These are phyloP conservation scores for Daktulosphaira vitifoliae DNA, from an alignment of 1,140 invertebrate species.

Conservation along the genomic window DNA sequence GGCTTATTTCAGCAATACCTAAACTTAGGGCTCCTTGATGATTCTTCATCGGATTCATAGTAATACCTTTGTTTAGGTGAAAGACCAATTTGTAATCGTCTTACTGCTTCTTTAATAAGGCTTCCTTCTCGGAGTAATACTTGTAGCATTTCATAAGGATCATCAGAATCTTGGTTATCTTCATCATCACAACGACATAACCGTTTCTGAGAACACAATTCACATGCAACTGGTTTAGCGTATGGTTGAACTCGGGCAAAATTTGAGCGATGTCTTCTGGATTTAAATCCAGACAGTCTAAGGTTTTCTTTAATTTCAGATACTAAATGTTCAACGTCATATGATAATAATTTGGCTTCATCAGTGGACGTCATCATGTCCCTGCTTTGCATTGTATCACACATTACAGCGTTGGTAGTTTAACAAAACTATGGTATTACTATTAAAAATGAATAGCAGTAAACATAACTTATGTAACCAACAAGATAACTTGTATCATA, in stretches of 20 bases:
- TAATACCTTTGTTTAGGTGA: constrained; percentile 46
- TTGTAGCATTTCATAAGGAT: constrained; percentile 59
- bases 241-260: constrained; percentile 53
- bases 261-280: constrained; percentile 40
- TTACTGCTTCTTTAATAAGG: constrained; percentile 62
- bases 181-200: constrained; percentile 39
- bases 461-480: too few relatives aligned
- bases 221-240: constrained; percentile 45
- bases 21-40: constrained; percentile 37
- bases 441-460: too few relatives aligned
- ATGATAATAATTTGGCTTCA: constrained; percentile 44
- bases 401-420: constrained; percentile 3
- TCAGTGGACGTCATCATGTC: constrained; percentile 34
- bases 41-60: constrained; percentile 49
- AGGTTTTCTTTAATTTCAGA: constrained; percentile 62
- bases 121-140: constrained; percentile 54
- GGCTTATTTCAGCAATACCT: constrained; percentile 4
- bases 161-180: constrained; percentile 43
- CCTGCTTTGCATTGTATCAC: constrained; percentile 30
- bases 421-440: too few relatives aligned
- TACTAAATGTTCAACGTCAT: constrained; percentile 57
- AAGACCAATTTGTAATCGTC: constrained; percentile 52
- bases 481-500: too few relatives aligned
- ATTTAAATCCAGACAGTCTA: constrained; percentile 47
- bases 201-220: background rate